These are phyloP conservation scores for Nothocercus nigrocapillus DNA, from an alignment of 2,113 vertebrate species.

Conservation along the genomic window DNA sequence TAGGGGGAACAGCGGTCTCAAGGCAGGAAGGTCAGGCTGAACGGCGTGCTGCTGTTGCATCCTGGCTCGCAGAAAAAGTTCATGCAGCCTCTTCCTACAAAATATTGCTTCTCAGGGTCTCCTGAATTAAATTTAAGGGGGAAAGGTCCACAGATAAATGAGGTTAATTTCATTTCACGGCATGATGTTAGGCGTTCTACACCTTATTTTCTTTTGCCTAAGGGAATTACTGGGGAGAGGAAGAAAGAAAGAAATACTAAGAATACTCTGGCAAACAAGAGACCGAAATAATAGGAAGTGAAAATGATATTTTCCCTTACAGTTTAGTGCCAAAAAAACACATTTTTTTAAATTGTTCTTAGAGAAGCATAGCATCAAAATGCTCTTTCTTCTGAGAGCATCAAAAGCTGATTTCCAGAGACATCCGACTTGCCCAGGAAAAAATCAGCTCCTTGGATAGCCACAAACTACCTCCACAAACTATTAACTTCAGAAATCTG, in stretches of 20 bases:
- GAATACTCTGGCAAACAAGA: background rate
- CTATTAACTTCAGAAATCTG: constrained; percentile 8
- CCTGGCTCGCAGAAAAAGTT: background rate
- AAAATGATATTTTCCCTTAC: background rate
- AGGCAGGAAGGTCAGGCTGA: constrained; percentile 36
- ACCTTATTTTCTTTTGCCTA: background rate
- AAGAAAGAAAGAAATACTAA: constrained; percentile 9
- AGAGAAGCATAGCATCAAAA: background rate
- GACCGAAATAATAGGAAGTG: background rate
- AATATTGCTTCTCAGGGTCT: background rate
- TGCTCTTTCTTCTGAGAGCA: background rate
- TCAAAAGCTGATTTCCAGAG: background rate
- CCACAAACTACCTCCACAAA: background rate
- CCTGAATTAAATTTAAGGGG: background rate
- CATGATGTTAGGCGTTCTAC: background rate
- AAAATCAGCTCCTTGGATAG: constrained; percentile 10
- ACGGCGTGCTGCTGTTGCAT: background rate
- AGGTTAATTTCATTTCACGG: background rate
- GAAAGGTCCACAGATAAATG: constrained; percentile 23
- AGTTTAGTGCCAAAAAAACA: background rate
- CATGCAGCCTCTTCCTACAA: background rate
- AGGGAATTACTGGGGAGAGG: background rate
- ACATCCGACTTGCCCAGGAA: background rate
- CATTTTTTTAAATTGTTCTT: background rate
- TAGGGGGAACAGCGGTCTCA: background rate